Evolutionary conservation across 2,888 invertebrate genomes (phyloP), one percentile per base, ranked within the genome.

Genomic region (Nemurella pictetii): DNA sequence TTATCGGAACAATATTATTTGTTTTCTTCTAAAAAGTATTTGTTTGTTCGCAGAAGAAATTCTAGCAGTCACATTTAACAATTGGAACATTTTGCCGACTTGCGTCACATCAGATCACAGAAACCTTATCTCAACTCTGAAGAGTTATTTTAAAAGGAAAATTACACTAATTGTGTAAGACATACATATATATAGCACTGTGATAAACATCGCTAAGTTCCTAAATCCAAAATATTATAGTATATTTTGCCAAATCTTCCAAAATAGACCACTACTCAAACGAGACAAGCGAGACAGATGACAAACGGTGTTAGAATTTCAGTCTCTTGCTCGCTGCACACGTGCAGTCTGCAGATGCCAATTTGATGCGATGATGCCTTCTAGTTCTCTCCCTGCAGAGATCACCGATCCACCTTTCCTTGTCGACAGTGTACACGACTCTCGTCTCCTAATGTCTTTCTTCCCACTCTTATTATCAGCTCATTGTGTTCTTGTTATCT

Each of bases 401-500:
- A 20, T 75, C 75, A 27, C 12, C 25, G 9, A 75, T 4, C 12
- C 28, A 2, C n/a, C 78, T 78, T 29, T 2, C 28, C 78, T 78
- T 78, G 78, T 30, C n/a, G 9, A 9, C 27, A 75, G 0, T 30
- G 30, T 78, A 30, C 30, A 78, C 30, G 12, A 30, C n/a, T n/a
- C 2, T 29, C 5, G 4, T 78, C 28, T 29, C 30, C 30, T 28
- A 28, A 78, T 30, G 78, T 78, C n/a, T n/a, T 28, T 78, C 28
- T 78, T 78, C 28, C 78, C 30, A 78, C 28, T 78, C n/a, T 12
- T 30, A 30, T 78, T 36, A 27, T 81, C 81, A 27, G 55, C 25
- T 35, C 35, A 81, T 81, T 81, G 29, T 75, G 81, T 81, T 81
- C 81, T 32, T 26, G 75, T 75, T 75, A 75, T 75, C 29, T 29